phyloP scores from a whole-genome alignment of 2,113 vertebrate genomes.

The Scatophagus argus region DNA sequence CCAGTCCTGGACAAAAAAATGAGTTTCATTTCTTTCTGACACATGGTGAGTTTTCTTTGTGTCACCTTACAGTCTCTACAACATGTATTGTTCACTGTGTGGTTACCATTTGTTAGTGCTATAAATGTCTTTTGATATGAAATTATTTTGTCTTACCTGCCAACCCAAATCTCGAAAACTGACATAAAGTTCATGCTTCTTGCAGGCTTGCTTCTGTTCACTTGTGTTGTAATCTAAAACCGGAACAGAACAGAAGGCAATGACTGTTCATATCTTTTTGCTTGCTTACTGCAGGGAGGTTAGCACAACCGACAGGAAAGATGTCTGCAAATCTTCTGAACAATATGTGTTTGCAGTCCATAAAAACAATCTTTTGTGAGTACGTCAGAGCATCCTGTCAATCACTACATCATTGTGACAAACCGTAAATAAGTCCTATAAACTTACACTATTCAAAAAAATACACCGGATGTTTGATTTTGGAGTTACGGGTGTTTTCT shows the following conservation, averaged over 20 bases:
- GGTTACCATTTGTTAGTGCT: not conserved
- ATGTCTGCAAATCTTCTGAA: no score
- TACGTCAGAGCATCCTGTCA: not conserved
- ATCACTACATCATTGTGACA: not conserved
- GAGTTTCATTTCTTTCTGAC: constrained; percentile 12
- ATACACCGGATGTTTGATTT: not conserved
- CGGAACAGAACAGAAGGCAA: not conserved
- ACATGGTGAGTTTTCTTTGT: not conserved
- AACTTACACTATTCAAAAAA: not conserved
- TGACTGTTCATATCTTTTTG: not conserved
- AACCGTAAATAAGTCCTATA: not conserved
- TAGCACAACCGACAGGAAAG: no score
- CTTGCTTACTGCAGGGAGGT: no score
- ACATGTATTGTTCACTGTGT: not conserved
- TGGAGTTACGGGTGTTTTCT: not conserved
- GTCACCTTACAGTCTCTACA: not conserved
- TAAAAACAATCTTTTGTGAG: not conserved
- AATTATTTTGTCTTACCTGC: constrained; percentile 87
- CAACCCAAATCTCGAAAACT: constrained; percentile 98
- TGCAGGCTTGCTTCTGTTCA: constrained; percentile 98
- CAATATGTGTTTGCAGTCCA: not conserved
- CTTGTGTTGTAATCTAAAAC: constrained; percentile 95
- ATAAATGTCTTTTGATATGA: not conserved
- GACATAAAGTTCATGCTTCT: constrained; percentile 99
- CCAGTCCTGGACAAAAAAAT: constrained; percentile 90